Evolutionary conservation across 92 coral and sea anemone genomes (phyloP).

Genomic region (Phenganax stokvisi): DNA sequence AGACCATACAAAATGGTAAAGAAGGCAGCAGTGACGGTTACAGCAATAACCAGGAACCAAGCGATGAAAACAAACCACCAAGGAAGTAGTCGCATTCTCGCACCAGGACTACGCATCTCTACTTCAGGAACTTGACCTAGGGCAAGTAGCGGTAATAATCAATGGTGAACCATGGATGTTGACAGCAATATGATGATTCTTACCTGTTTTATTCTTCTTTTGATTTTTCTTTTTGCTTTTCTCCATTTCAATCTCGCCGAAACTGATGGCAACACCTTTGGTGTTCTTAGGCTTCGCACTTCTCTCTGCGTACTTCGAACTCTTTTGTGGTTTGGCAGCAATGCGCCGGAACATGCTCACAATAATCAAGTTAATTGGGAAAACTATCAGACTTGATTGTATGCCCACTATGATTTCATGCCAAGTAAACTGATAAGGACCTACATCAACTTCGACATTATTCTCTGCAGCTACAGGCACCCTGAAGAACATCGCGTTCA

Average conservation of each 20-base stretch:
- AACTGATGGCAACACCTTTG: conserved; percentile 15
- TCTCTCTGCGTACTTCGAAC: conserved; percentile 44
- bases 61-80: conserved; percentile 95
- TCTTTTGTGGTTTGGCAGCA: conserved; percentile 59
- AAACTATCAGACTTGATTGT: conserved; percentile 82
- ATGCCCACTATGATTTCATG: conserved; percentile 72
- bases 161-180: not conserved
- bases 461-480: conserved; percentile 52
- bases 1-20: conserved; percentile 74
- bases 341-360: conserved; percentile 76
- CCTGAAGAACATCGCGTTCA: conserved; percentile 78
- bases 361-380: conserved; percentile 83
- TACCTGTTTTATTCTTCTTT: conserved; percentile 2
- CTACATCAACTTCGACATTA: conserved; percentile 63
- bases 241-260: conserved; percentile 21
- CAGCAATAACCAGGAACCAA: conserved; percentile 65
- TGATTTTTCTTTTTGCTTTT: not conserved
- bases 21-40: conserved; percentile 57
- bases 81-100: conserved; percentile 56
- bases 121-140: conserved; percentile 38
- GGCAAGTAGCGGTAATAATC: not conserved
- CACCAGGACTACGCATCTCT: conserved; percentile 24
- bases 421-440: conserved; percentile 76
- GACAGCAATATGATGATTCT: not conserved
- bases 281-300: conserved; percentile 18